Base-by-base conservation (phyloP, 2,113 vertebrate species). In the Cynoglossus semilaevis region DNA sequence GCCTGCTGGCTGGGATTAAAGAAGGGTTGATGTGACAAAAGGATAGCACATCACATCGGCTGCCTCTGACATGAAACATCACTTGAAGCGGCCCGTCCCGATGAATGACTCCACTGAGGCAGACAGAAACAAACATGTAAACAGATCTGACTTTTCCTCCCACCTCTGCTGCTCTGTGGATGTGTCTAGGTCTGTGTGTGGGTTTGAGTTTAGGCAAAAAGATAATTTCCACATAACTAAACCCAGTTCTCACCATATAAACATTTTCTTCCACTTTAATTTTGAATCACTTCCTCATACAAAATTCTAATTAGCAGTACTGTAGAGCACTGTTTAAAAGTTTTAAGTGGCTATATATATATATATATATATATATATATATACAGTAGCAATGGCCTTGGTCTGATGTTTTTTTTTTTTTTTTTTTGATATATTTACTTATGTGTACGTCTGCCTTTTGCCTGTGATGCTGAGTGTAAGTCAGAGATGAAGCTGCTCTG, bases 1-100 rank as follows among this genome's bases (percentile, higher is more conserved):
- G 90, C 89, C 81, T 93, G 92, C 92, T 92, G 89, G 90, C 90
- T 91, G 87, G 93, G 93, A 94, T 94, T 95, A 94, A 92, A 94
- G 93, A 91, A 90, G 90, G 90, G 91, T 29, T 91, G 88, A 92
- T 48, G 38, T 66, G 83, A 83, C 80, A 88, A 94, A 93, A 92
- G 91, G 91, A 93, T 80, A 88, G 89, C 90, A 90, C 92, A 90
- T 92, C 92, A 70, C 90, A 92, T 92, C 89, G 89, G 89, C 73
- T 85, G 71, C 75, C 67, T 78, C 78, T 83, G 69, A 83, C 67
- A 53, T 68, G 74, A 70, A 78, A 80, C 81, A 80, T 71, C 79
- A 71, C 82, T 92, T 90, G 93, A 93, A 93, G 92, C 81, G 89
- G 90, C 76, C 55, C 87, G 91, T 91, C 84, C 81, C 85, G 87